A percentile compares a stretch with the other conserved stretches of the same genome.
These are phyloP conservation scores for Ochotona curzoniae DNA, from an alignment of 2,113 vertebrate genomes.

Conservation along the genomic window DNA sequence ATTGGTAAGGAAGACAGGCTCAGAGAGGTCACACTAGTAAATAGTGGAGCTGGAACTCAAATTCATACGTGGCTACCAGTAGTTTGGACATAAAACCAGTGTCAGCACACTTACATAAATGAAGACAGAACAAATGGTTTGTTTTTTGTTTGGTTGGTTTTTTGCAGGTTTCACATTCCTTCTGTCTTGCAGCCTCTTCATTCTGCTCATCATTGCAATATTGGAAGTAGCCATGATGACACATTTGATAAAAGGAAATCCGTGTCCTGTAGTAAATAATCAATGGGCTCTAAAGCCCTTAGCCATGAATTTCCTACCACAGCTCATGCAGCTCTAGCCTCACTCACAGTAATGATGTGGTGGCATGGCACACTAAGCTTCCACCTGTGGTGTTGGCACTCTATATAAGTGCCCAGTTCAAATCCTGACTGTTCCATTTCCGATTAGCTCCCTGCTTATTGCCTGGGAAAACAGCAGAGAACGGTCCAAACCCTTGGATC, in stretches of 20 bases:
- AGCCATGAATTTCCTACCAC: not conserved
- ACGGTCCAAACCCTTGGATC: no score
- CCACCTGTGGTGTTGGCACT: no score
- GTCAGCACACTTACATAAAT: conserved; percentile 30
- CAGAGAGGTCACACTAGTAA: not conserved
- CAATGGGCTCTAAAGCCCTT: not conserved
- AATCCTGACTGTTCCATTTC: no score
- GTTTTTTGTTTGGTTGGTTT: not conserved
- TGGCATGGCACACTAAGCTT: no score
- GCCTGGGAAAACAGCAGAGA: no score
- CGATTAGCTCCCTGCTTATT: no score
- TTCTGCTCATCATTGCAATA: not conserved
- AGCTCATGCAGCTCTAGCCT: not conserved
- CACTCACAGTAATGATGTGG: not conserved
- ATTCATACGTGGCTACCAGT: not conserved
- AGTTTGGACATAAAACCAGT: not conserved
- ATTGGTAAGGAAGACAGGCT: not conserved
- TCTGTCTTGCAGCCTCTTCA: not conserved
- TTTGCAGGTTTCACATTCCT: conserved; percentile 19
- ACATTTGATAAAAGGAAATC: not conserved
- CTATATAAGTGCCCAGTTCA: no score
- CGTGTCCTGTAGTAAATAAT: not conserved
- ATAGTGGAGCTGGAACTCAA: not conserved
- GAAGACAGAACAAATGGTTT: not conserved
- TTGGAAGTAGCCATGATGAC: not conserved